These are phyloP conservation scores for Enteromius unitaeniatus DNA, from an alignment of 2,797 vertebrate species.

Conservation along the genomic window DNA sequence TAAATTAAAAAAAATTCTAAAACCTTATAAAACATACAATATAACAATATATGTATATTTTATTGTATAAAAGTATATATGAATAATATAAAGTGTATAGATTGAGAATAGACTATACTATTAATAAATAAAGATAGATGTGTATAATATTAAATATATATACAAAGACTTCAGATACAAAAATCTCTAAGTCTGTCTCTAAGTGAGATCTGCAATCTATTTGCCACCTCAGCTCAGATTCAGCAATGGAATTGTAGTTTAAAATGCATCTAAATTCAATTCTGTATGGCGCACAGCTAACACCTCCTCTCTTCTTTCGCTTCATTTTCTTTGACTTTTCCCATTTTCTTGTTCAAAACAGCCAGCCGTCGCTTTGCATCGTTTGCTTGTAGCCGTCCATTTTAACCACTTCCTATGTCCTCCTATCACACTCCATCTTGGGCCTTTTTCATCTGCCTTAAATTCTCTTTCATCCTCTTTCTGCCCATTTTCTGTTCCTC, in stretches of 20 bases:
- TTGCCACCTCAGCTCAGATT: conserved; percentile 2
- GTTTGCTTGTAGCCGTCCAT: conserved; percentile 33
- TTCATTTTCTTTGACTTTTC: conserved; percentile 22
- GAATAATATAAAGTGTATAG: too few species aligned
- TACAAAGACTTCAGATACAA: background rate
- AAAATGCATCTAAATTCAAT: conserved; percentile 21
- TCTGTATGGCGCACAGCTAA: background rate
- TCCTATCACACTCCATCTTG: conserved; percentile 47
- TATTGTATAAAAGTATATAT: too few species aligned
- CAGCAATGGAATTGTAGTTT: conserved; percentile 4
- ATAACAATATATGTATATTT: too few species aligned
- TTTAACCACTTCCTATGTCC: conserved; percentile 44
- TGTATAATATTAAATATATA: background rate
- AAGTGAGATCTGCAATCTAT: background rate
- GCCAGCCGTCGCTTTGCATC: conserved; percentile 48
- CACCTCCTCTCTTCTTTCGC: background rate
- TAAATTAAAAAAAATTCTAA: too few species aligned
- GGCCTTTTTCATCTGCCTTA: conserved; percentile 42
- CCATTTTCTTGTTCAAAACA: conserved; percentile 7
- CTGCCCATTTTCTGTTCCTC: conserved; percentile 17
- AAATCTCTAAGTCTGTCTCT: background rate
- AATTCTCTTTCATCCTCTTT: conserved; percentile 42
- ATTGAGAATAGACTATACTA: too few species aligned
- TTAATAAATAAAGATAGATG: too few species aligned
- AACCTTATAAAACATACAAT: too few species aligned